Conservation (phyloP, 2,888 invertebrate species). For the Agonopterix heracliana region DNA sequence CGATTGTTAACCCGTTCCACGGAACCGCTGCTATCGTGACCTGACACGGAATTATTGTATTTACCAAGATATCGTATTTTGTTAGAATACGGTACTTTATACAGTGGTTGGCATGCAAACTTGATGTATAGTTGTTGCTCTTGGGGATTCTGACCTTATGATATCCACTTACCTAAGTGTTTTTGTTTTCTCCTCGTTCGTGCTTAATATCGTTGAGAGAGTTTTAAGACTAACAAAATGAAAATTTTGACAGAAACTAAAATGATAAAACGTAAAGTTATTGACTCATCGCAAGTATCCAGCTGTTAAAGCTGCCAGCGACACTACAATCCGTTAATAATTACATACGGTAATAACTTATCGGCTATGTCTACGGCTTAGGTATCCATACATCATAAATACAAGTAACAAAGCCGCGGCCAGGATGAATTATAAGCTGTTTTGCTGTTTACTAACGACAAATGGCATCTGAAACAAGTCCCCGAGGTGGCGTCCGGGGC, state of each 20-base stretch:
- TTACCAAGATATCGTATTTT: conserved; percentile 50
- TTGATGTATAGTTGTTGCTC: neutral
- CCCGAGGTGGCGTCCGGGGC: conserved; percentile 45
- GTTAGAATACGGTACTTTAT: conserved; percentile 23
- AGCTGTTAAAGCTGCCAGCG: conserved; percentile 9
- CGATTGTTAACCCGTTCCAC: conserved; percentile 67
- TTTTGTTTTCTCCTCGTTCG: no score
- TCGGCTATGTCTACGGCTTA: conserved; percentile 23
- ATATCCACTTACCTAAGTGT: no score
- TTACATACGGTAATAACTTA: conserved; percentile 36
- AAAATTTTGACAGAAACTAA: no score
- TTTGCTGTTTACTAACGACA: conserved; percentile 55
- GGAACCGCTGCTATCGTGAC: conserved; percentile 63
- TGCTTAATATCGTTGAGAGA: no score
- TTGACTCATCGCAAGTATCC: no score
- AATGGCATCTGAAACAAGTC: conserved; percentile 57
- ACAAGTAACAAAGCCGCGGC: conserved; percentile 48
- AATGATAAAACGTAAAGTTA: no score
- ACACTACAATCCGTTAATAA: conserved; percentile 28
- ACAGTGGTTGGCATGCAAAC: conserved; percentile 2
- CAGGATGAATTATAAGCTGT: conserved; percentile 54
- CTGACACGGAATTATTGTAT: conserved; percentile 62
- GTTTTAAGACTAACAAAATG: no score
- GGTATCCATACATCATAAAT: conserved; percentile 41
- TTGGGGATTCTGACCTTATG: no score